Evolutionary conservation across 2,113 vertebrate species (phyloP), one percentile per base, ranked within the genome.

Genomic region (Equus quagga): DNA sequence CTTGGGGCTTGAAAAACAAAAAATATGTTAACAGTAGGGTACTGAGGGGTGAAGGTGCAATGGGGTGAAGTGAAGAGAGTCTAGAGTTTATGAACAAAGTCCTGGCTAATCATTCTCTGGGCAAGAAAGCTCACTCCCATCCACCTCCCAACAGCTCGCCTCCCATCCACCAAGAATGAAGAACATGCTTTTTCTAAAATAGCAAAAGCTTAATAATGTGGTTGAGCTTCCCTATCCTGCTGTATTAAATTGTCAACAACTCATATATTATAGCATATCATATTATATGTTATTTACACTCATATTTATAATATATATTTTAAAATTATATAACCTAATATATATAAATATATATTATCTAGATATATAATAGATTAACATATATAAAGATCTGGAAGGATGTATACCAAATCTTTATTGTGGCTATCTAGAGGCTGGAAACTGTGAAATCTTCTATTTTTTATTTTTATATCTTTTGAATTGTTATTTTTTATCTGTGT

Each of bases 401-500:
- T 24, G 11, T 58, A 72, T 23, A 87, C 23, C 11, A 81, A 78
- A 41, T 94, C 91, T 82, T 78, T 76, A 70, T 36, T 54, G 60
- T 81, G 19, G 19, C 31, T 82, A 24, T 92, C 72, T 91, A 90
- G 49, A 69, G 15, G 14, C n/a, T 86, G 28, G 10, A 51, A 69
- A 87, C 9, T 54, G 51, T 73, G 44, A 95, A 72, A 81, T 65
- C 46, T 78, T 95, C 4, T 26, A 60, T 14, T 94, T 91, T 94
- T 89, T 54, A 84, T 85, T 88, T 84, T 33, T 88, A 19, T 81
- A 56, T 67, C 36, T 85, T 95, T 95, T 80, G 12, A 80, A 67
- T 91, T 62, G 76, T 44, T n/a, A 81, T 81, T 81, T 94, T 92
- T 92, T 64, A 83, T 46, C 41, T 91, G 73, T 89, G n/a, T 44